These are phyloP conservation scores for Drosophila funebris DNA, from an alignment of 1,140 invertebrate genomes.

Conservation along the genomic window DNA sequence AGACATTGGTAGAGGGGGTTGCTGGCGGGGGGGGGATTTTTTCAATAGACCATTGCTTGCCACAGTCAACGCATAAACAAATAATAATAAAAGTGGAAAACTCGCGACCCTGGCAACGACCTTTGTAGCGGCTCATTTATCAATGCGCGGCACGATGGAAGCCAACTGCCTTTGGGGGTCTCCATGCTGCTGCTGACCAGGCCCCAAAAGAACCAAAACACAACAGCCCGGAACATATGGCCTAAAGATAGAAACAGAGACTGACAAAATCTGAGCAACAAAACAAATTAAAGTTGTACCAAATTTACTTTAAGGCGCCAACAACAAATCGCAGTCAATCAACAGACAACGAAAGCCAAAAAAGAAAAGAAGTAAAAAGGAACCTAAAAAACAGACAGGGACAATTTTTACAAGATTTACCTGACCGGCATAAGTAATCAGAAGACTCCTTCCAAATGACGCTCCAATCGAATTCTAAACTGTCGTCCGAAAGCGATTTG, in stretches of 20 bases:
- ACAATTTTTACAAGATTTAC: slow-evolving; percentile 76
- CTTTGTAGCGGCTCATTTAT: slow-evolving; percentile 73
- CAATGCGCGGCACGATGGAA: no score
- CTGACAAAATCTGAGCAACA: slow-evolving; percentile 42
- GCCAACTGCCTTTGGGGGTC: slow-evolving; percentile 42
- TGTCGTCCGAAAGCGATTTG: slow-evolving; percentile 77
- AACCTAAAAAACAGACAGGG: slow-evolving; percentile 9
- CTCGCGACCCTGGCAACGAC: slow-evolving; percentile 73
- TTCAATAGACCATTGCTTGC: slow-evolving; percentile 70
- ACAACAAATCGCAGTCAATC: slow-evolving; percentile 71
- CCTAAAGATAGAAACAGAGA: slow-evolving; percentile 11
- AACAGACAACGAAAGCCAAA: slow-evolving; percentile 13
- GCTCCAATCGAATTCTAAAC: slow-evolving; percentile 73
- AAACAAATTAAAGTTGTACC: slow-evolving; percentile 73
- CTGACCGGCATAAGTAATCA: slow-evolving; percentile 80
- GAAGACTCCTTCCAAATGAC: slow-evolving; percentile 12
- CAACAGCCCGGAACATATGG: slow-evolving; percentile 61
- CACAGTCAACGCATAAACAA: slow-evolving; percentile 71
- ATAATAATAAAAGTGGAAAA: slow-evolving; percentile 68
- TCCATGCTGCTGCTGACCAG: slow-evolving; percentile 11
- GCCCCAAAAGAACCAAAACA: background rate
- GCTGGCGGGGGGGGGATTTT: slow-evolving; percentile 33
- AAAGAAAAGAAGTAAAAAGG: slow-evolving; percentile 5
- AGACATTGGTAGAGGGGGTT: background rate
- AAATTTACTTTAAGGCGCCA: slow-evolving; percentile 52